These are phyloP conservation scores for Sebastes hubbsi DNA, from an alignment of 2,797 vertebrate genomes.

Conservation along the genomic window DNA sequence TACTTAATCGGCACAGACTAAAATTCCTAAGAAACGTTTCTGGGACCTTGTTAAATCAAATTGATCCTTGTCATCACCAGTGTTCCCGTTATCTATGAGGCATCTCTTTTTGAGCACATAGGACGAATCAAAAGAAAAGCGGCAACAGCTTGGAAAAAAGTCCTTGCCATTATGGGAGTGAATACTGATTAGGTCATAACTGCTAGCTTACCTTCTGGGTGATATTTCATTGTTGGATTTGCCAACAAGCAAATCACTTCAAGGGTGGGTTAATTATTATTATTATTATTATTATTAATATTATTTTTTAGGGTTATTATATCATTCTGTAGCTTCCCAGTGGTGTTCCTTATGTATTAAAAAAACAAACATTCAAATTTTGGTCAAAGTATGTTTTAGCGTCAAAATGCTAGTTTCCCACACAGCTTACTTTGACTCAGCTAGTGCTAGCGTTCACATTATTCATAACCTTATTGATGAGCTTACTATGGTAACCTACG, in stretches of 20 bases:
- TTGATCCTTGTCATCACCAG: neutral
- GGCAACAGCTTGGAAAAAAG: neutral
- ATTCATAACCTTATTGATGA: too few species aligned
- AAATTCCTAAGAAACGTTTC: neutral
- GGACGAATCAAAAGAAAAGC: neutral
- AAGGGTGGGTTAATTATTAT: neutral
- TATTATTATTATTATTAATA: neutral
- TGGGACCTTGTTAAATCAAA: slow-evolving; percentile 5
- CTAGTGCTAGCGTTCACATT: too few species aligned
- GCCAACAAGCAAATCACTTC: neutral
- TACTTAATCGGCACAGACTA: neutral
- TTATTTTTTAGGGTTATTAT: neutral
- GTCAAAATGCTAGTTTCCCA: too few species aligned
- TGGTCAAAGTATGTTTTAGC: too few species aligned
- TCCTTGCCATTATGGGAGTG: neutral
- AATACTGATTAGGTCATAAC: neutral
- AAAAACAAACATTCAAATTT: too few species aligned
- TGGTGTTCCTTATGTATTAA: too few species aligned
- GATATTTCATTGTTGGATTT: neutral
- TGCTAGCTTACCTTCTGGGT: neutral
- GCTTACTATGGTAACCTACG: neutral
- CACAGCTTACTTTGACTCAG: too few species aligned
- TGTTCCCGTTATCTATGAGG: neutral
- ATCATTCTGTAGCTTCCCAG: too few species aligned
- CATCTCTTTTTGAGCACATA: neutral